A percentile compares a stretch with the other conserved stretches of the same genome.
These are phyloP conservation scores for Dendroctonus valens DNA, from an alignment of 1,140 invertebrate species.

Conservation along the genomic window DNA sequence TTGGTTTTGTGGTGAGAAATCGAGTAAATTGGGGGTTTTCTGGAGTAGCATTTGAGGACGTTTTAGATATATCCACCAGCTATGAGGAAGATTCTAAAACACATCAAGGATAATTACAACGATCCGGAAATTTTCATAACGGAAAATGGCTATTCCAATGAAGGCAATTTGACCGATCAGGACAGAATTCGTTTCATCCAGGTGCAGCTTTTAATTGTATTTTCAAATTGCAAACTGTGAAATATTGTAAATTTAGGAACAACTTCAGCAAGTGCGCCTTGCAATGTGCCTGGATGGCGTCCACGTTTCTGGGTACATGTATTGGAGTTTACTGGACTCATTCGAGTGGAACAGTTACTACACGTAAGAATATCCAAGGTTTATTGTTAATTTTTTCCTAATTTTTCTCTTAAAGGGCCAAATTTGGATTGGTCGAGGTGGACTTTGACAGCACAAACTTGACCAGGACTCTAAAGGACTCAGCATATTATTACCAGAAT, in stretches of 20 bases:
- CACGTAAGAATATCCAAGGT: slow-evolving; percentile 41
- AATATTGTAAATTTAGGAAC: neutral
- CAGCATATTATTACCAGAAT: slow-evolving; percentile 60
- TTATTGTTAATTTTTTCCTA: neutral
- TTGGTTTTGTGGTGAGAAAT: neutral
- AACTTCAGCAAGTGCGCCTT: slow-evolving; percentile 4
- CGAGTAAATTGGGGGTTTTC: neutral
- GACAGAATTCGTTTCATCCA: slow-evolving; percentile 29
- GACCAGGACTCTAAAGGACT: slow-evolving; percentile 67
- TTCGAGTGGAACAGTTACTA: slow-evolving; percentile 59
- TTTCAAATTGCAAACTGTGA: neutral
- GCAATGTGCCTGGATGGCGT: slow-evolving; percentile 45
- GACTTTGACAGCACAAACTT: slow-evolving; percentile 65
- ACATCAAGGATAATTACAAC: slow-evolving; percentile 61
- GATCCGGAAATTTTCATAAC: slow-evolving; percentile 65
- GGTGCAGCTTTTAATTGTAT: slow-evolving; percentile 6
- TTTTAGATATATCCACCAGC: slow-evolving; percentile 43
- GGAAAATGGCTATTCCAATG: slow-evolving; percentile 67
- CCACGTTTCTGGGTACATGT: slow-evolving; percentile 57
- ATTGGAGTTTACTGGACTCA: slow-evolving; percentile 66
- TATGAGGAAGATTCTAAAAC: slow-evolving; percentile 58
- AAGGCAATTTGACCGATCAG: slow-evolving; percentile 25
- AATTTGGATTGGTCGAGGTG: slow-evolving; percentile 72
- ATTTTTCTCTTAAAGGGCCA: slow-evolving; percentile 53
- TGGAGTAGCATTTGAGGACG: neutral